Conservation (phyloP, 2,888 invertebrate genomes). For the Leptinotarsa juncta region DNA sequence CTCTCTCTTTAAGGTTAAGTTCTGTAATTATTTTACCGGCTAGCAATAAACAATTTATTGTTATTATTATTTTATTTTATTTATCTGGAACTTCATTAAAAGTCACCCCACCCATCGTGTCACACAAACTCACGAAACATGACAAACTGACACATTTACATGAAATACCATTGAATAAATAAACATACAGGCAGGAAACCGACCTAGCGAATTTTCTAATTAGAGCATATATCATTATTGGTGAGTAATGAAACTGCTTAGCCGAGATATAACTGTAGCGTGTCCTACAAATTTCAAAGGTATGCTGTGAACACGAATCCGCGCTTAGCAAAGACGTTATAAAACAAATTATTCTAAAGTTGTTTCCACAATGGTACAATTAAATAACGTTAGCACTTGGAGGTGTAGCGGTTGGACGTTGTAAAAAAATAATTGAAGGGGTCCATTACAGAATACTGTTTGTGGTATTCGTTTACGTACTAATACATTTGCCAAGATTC, state of each 20-base stretch:
- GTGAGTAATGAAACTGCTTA: slow-evolving; percentile 27
- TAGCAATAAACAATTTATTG: no score
- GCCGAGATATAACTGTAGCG: slow-evolving; percentile 30
- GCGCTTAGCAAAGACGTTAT: slow-evolving; percentile 23
- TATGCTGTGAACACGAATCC: slow-evolving; percentile 32
- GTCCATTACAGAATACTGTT: neutral
- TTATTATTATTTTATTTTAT: no score
- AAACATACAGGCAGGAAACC: slow-evolving; percentile 14
- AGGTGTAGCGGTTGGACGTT: neutral
- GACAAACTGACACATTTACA: slow-evolving; percentile 14
- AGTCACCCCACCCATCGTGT: neutral
- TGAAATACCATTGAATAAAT: neutral
- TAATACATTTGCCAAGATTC: neutral
- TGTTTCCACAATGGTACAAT: slow-evolving; percentile 19
- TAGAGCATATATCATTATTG: slow-evolving; percentile 25
- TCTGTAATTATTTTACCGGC: no score
- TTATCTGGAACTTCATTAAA: neutral
- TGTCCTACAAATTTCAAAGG: slow-evolving; percentile 33
- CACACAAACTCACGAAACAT: slow-evolving; percentile 12
- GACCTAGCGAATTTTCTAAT: slow-evolving; percentile 20
- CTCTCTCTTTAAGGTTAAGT: no score
- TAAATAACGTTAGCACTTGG: slow-evolving; percentile 20
- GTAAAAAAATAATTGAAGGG: neutral
- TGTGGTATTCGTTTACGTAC: neutral
- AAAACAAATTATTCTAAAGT: slow-evolving; percentile 4